Percentiles rank a stretch among this genome's conserved stretches.
phyloP scores from a whole-genome alignment of 2,113 vertebrate species.

The Chlamydotis undulata region DNA sequence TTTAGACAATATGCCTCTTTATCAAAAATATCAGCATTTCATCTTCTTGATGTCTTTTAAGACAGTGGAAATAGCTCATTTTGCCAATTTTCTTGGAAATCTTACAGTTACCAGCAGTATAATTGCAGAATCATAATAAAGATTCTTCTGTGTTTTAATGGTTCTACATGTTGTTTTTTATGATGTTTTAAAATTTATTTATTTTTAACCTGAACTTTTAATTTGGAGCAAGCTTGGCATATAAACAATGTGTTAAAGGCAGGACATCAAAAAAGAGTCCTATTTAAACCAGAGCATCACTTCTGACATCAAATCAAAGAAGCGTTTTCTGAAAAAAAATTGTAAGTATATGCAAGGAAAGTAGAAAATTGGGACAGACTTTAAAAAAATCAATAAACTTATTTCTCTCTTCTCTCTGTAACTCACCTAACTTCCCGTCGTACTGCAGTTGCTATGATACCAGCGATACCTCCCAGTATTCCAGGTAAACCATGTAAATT shows the following conservation, averaged over 20 bases:
- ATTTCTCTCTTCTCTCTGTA: neutral
- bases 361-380: neutral
- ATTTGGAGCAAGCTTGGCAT: neutral
- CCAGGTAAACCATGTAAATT: slow-evolving; percentile 97
- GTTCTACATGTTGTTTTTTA: neutral
- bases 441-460: slow-evolving; percentile 80
- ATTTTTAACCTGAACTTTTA: neutral
- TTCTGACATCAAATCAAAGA: neutral
- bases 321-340: neutral
- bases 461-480: slow-evolving; percentile 86
- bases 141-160: neutral
- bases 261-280: neutral
- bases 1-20: neutral
- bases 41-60: neutral
- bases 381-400: neutral
- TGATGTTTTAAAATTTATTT: neutral
- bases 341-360: neutral
- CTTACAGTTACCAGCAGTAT: neutral
- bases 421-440: slow-evolving; percentile 61
- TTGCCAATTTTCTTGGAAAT: neutral
- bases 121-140: neutral
- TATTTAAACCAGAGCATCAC: neutral
- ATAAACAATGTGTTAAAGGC: neutral
- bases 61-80: accelerated
- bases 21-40: neutral